These are phyloP conservation scores for Bujurquina vittata DNA, from an alignment of 2,113 vertebrate species.

Conservation along the genomic window DNA sequence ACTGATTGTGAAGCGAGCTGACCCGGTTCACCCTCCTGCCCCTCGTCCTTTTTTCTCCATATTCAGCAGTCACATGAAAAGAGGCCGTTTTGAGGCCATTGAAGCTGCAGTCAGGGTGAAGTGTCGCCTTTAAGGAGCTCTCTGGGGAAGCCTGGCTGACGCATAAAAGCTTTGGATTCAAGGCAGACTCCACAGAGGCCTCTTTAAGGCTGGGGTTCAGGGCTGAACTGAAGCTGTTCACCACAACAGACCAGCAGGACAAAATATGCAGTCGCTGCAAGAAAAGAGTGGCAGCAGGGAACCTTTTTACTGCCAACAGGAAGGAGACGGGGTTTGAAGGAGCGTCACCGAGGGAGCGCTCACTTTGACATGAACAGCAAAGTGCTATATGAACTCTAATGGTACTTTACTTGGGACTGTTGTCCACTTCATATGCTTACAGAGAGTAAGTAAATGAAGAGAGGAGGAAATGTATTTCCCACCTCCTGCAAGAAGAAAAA, in stretches of 20 bases:
- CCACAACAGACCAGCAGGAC: constrained; percentile 7
- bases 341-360: background rate
- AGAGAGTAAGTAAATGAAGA: background rate
- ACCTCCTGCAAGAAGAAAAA: background rate
- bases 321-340: background rate
- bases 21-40: background rate
- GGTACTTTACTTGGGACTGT: background rate
- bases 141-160: constrained; percentile 20
- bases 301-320: constrained; percentile 3
- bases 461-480: background rate
- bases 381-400: background rate
- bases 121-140: constrained; percentile 9
- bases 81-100: background rate
- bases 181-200: constrained; percentile 27
- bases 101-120: constrained; percentile 32
- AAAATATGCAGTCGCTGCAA: constrained; percentile 11
- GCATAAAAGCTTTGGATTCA: constrained; percentile 46
- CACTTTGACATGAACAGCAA: background rate
- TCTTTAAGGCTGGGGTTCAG: background rate
- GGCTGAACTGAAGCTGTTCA: constrained; percentile 3
- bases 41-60: background rate
- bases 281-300: background rate
- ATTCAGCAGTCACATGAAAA: constrained; percentile 43
- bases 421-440: background rate
- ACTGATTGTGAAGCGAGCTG: background rate